A percentile compares a stretch with the other conserved stretches of the same genome.
Conservation (phyloP, 2,888 invertebrate species). For the Drosophila ustulata region DNA sequence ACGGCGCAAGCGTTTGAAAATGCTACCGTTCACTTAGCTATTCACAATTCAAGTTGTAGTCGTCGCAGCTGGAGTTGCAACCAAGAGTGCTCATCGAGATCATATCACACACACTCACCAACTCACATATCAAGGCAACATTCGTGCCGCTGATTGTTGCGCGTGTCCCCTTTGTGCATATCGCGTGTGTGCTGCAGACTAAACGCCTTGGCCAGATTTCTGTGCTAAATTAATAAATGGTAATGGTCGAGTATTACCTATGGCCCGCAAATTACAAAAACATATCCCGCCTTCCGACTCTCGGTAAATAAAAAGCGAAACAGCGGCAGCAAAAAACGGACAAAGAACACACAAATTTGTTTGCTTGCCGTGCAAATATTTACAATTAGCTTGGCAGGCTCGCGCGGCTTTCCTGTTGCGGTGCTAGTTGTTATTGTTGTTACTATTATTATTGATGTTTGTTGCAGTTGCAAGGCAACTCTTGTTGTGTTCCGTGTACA, state of each 20-base stretch:
- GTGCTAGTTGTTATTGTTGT: constrained; percentile 18
- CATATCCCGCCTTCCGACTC: background rate
- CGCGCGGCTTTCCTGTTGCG: constrained; percentile 42
- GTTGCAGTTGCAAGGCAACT: constrained; percentile 9
- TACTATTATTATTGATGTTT: constrained; percentile 20
- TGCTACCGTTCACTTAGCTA: constrained; percentile 54
- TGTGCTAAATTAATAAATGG: constrained; percentile 54
- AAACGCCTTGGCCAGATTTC: constrained; percentile 46
- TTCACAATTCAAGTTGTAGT: background rate
- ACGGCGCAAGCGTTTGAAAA: constrained; percentile 75
- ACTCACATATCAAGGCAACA: constrained; percentile 44
- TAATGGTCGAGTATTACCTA: constrained; percentile 54
- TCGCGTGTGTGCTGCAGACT: constrained; percentile 44
- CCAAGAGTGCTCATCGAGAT: constrained; percentile 29
- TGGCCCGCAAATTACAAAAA: constrained; percentile 42
- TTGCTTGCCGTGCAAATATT: constrained; percentile 59
- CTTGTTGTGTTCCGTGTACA: constrained; percentile 18
- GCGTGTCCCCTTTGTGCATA: constrained; percentile 44
- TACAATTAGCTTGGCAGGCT: constrained; percentile 60
- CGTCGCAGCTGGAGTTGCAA: background rate
- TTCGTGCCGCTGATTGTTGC: constrained; percentile 57
- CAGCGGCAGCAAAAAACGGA: constrained; percentile 14
- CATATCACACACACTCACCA: constrained; percentile 51
- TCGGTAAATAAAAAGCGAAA: constrained; percentile 17
- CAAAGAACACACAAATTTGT: constrained; percentile 46